These are phyloP conservation scores for Pachyuromys duprasi DNA, from an alignment of 2,797 vertebrate species.

Conservation along the genomic window DNA sequence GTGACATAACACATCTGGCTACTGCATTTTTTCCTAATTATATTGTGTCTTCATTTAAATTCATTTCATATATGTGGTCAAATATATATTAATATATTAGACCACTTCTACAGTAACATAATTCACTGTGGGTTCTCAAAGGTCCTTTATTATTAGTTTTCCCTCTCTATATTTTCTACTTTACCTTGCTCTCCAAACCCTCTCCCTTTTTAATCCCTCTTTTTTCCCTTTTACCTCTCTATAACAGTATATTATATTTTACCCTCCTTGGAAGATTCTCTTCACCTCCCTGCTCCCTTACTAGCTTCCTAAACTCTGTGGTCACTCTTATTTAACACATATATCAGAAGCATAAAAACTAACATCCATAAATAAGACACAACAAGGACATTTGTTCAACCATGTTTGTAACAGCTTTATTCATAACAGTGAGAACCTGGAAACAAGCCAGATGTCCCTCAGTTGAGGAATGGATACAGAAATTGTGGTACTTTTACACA, in stretches of 20 bases:
- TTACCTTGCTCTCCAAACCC: background rate
- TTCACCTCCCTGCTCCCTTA: background rate
- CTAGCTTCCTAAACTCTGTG: background rate
- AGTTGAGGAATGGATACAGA: too few relatives aligned
- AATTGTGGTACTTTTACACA: too few relatives aligned
- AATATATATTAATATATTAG: background rate
- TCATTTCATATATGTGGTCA: background rate
- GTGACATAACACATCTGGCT: background rate
- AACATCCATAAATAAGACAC: background rate
- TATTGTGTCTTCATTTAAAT: background rate
- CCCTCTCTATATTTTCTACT: background rate
- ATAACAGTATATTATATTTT: background rate
- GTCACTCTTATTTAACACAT: background rate
- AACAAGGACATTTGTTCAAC: too few relatives aligned
- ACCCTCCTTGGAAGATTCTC: background rate
- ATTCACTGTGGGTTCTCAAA: background rate
- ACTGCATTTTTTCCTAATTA: background rate
- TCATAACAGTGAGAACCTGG: too few relatives aligned
- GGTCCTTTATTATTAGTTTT: background rate
- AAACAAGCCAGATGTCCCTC: too few relatives aligned
- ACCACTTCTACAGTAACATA: background rate
- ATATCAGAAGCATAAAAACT: background rate
- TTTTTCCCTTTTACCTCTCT: background rate
- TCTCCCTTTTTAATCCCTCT: background rate
- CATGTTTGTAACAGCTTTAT: too few relatives aligned